These are phyloP conservation scores for Darevskia nairensis DNA, from an alignment of 2,797 vertebrate species.

Conservation along the genomic window DNA sequence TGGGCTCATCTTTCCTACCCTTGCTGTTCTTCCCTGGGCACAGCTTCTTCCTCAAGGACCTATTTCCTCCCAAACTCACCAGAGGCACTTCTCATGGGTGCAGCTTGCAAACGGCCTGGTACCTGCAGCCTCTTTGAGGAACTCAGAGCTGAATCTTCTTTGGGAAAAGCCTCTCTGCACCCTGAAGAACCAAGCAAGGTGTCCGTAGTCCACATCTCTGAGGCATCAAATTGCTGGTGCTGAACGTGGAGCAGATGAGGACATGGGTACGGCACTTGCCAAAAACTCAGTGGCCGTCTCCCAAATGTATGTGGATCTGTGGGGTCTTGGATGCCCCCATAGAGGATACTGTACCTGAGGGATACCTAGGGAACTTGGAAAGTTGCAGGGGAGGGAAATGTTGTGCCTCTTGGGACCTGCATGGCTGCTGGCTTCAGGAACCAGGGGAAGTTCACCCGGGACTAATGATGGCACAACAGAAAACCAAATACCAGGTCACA, in stretches of 20 bases:
- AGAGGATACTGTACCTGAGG: background rate
- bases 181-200: background rate
- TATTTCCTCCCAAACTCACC: no score
- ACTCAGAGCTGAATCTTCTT: no score
- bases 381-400: rapidly evolving
- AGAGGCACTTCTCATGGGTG: no score
- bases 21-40: no score
- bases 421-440: rapidly evolving
- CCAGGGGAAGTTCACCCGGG: background rate
- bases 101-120: background rate
- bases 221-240: background rate
- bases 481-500: background rate
- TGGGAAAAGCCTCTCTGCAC: background rate
- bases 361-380: background rate
- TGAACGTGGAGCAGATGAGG: background rate
- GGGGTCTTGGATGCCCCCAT: no score
- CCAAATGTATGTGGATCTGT: background rate
- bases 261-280: background rate
- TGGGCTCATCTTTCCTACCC: background rate
- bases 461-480: constrained; percentile 53
- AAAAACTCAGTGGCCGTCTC: background rate
- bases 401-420: background rate
- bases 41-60: background rate
- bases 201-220: background rate
- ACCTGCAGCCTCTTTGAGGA: background rate